Evolutionary conservation across 2,888 invertebrate species (phyloP).

Genomic region (Lysandra bellargus): DNA sequence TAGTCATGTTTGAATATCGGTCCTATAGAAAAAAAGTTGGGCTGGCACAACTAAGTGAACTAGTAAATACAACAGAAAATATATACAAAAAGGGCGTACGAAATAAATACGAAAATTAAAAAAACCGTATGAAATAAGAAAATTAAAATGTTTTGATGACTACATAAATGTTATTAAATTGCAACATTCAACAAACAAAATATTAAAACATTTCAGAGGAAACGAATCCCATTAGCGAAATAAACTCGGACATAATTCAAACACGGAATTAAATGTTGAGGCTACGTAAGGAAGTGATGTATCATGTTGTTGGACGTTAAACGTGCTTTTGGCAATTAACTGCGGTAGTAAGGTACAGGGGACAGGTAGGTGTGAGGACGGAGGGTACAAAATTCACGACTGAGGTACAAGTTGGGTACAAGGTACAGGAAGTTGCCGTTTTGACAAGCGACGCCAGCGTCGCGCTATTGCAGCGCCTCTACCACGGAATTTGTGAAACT

Average conservation of each 20-base stretch:
- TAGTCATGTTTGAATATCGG: too few relatives aligned
- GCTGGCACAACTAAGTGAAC: too few relatives aligned
- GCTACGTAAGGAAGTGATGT: constrained; percentile 62
- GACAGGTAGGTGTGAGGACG: constrained; percentile 40
- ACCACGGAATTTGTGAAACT: too few relatives aligned
- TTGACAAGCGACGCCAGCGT: too few relatives aligned
- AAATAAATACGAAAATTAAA: background rate
- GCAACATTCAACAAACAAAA: constrained; percentile 30
- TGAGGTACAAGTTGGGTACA: too few relatives aligned
- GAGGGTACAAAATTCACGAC: too few relatives aligned
- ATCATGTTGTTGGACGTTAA: constrained; percentile 68
- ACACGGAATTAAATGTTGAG: constrained; percentile 42
- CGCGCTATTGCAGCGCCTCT: too few relatives aligned
- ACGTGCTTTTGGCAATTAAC: constrained; percentile 72
- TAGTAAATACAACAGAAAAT: too few relatives aligned
- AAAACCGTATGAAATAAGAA: background rate
- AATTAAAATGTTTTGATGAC: constrained; percentile 26
- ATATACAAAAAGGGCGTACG: background rate
- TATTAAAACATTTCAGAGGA: constrained; percentile 35
- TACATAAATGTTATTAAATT: constrained; percentile 20
- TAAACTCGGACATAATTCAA: constrained; percentile 36
- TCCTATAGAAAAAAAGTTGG: too few relatives aligned
- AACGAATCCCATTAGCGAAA: constrained; percentile 32
- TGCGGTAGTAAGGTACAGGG: constrained; percentile 49
- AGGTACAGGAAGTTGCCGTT: too few relatives aligned